Conservation (phyloP, 2,888 invertebrate genomes). For the Boloria euphrosyne region DNA sequence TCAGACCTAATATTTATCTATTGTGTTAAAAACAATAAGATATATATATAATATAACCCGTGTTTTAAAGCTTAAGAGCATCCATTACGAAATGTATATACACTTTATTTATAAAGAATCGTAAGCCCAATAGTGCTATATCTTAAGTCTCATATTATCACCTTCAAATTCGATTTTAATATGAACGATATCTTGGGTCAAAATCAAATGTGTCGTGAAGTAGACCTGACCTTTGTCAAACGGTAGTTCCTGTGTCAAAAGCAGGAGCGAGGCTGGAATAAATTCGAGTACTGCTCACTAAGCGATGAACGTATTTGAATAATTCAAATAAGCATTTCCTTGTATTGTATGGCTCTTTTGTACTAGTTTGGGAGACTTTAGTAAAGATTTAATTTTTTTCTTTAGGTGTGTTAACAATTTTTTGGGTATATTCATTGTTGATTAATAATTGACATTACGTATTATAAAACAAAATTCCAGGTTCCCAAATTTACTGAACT, state of each 20-base stretch:
- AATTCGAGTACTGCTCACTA: conserved; percentile 28
- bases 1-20: no score
- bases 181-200: conserved; percentile 24
- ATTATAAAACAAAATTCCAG: no score
- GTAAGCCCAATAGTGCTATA: neutral
- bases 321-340: conserved; percentile 26
- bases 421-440: no score
- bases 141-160: conserved; percentile 5
- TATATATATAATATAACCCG: no score
- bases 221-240: conserved; percentile 33
- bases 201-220: conserved; percentile 32
- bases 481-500: no score
- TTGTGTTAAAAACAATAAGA: no score
- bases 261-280: conserved; percentile 25
- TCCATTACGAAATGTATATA: no score
- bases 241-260: conserved; percentile 26
- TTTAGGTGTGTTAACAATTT: neutral
- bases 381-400: neutral
- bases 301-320: conserved; percentile 26
- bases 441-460: no score
- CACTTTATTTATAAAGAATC: neutral
- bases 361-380: conserved; percentile 3
- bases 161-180: conserved; percentile 23
- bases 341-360: conserved; percentile 11
- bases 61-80: no score